These are phyloP conservation scores for Clarias fuscus DNA, from an alignment of 2,797 vertebrate genomes.

Conservation along the genomic window DNA sequence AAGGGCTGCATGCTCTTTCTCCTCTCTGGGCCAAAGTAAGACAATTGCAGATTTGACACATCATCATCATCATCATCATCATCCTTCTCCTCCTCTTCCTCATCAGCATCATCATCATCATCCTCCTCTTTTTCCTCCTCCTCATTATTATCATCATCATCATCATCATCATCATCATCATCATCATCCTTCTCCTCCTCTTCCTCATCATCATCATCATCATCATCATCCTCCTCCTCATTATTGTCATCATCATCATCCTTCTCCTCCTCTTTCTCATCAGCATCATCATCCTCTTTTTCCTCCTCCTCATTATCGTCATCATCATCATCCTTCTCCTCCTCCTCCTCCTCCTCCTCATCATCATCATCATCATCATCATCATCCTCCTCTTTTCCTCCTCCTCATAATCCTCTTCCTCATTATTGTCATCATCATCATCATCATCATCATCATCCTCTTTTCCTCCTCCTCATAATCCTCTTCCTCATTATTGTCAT, in stretches of 20 bases:
- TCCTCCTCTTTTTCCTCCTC: too few species aligned
- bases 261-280: neutral
- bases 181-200: neutral
- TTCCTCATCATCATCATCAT: neutral
- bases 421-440: neutral
- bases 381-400: too few species aligned
- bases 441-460: neutral
- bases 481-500: neutral
- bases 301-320: neutral
- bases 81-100: too few species aligned
- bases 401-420: neutral
- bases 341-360: neutral
- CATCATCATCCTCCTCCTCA: neutral
- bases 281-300: neutral
- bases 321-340: neutral
- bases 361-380: neutral
- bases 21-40: slow-evolving; percentile 15
- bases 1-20: neutral
- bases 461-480: too few species aligned
- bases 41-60: slow-evolving; percentile 7
- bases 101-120: slow-evolving; percentile 4
- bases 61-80: neutral
- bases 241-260: neutral
- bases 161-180: neutral
- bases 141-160: neutral